These are phyloP conservation scores for Lontra canadensis DNA, from an alignment of 2,113 vertebrate genomes.

Conservation along the genomic window DNA sequence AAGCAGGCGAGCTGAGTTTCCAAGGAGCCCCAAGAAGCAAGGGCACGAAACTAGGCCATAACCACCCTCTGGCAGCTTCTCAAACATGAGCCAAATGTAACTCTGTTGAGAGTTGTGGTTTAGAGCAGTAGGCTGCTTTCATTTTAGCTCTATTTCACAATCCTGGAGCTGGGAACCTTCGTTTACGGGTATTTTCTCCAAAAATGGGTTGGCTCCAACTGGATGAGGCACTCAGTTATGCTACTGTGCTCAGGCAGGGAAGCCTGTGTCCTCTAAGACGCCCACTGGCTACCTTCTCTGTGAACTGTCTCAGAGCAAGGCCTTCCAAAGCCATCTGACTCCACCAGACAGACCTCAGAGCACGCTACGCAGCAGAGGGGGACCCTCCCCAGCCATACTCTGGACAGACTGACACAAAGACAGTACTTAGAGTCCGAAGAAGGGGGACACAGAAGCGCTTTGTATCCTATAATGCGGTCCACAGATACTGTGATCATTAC, in stretches of 20 bases:
- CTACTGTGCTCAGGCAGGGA: background rate
- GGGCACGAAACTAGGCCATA: background rate
- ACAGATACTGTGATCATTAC: background rate
- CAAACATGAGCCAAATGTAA: slow-evolving; percentile 30
- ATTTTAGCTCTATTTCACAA: slow-evolving; percentile 50
- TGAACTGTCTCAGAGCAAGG: background rate
- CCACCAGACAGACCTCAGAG: background rate
- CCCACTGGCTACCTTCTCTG: background rate
- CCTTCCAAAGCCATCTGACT: background rate
- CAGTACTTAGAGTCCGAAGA: slow-evolving; percentile 20
- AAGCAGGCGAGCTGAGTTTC: background rate
- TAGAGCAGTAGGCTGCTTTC: slow-evolving; percentile 33
- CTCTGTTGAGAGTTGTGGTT: background rate
- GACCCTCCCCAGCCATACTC: background rate
- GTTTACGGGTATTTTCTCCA: slow-evolving; percentile 55
- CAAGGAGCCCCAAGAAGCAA: background rate
- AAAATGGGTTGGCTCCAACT: slow-evolving; percentile 46
- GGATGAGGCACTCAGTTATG: background rate
- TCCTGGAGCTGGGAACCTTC: slow-evolving; percentile 49
- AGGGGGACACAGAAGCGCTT: slow-evolving; percentile 28
- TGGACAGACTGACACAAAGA: background rate
- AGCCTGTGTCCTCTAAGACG: background rate
- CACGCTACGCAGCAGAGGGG: background rate
- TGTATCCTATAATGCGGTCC: background rate
- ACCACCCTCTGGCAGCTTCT: background rate